Percentiles rank a stretch among this genome's conserved stretches.
Conservation (phyloP, 2,797 vertebrate species). For the Triplophysa yarkandensis region DNA sequence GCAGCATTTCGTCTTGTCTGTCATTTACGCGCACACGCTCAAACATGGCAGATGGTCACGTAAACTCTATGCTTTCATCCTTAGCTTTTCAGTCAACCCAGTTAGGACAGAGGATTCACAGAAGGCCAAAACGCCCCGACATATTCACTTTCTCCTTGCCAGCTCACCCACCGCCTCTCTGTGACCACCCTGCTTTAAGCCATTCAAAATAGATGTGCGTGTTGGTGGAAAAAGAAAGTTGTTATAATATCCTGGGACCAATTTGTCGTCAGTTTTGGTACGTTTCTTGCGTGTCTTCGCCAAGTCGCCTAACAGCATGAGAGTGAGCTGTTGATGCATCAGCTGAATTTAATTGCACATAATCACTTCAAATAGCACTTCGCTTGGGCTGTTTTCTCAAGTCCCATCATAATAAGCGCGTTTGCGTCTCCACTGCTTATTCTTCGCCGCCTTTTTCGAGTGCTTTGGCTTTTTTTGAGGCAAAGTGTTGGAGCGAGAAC, state of each 20-base stretch:
- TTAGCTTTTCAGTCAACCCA: constrained; percentile 18
- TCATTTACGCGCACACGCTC: constrained; percentile 12
- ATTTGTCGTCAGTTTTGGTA: constrained; percentile 50
- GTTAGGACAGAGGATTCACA: constrained; percentile 21
- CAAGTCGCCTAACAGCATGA: constrained; percentile 39
- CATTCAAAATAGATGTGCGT: background rate
- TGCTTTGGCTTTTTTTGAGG: constrained; percentile 13
- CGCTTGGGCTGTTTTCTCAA: constrained; percentile 39
- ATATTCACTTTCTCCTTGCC: constrained; percentile 23
- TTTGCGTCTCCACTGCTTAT: constrained; percentile 35
- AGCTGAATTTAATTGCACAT: constrained; percentile 46
- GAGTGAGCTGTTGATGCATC: constrained; percentile 43
- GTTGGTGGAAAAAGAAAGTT: constrained; percentile 25
- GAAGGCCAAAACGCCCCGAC: constrained; percentile 34
- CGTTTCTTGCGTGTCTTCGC: constrained; percentile 18
- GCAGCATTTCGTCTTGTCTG: background rate
- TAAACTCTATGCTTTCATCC: constrained; percentile 32
- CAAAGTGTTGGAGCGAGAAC: constrained; percentile 33
- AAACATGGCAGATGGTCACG: constrained; percentile 51
- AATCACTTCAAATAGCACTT: constrained; percentile 46
- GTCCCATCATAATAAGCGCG: constrained; percentile 36
- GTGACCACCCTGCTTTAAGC: constrained; percentile 18
- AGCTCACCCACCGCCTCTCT: constrained; percentile 20
- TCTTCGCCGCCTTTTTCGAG: constrained; percentile 38
- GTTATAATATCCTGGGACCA: constrained; percentile 50